Evolutionary conservation across 2,113 vertebrate genomes (phyloP).

Genomic region (Rhipidura dahli): DNA sequence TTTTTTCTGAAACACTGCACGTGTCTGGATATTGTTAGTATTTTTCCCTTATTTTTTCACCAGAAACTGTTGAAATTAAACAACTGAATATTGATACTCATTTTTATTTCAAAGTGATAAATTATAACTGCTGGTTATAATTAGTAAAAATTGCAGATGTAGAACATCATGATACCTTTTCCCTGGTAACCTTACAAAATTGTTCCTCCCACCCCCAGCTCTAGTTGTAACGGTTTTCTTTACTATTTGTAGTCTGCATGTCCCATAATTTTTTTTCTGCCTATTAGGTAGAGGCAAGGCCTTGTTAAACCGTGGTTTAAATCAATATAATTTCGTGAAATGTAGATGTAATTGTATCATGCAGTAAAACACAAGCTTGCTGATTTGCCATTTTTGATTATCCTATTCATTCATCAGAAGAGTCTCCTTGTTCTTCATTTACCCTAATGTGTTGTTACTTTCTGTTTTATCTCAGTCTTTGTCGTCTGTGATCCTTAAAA

Average conservation of each 20-base stretch:
- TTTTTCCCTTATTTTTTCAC: not conserved
- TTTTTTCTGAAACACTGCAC: not conserved
- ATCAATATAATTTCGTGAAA: not conserved
- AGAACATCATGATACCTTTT: not conserved
- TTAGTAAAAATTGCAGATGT: not conserved
- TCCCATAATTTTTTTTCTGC: not conserved
- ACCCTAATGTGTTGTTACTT: not conserved
- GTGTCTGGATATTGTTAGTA: not conserved
- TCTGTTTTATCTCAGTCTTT: not conserved
- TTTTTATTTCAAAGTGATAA: not conserved
- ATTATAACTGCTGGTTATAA: not conserved
- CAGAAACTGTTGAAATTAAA: not conserved
- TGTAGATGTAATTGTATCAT: not conserved
- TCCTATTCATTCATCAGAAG: not conserved
- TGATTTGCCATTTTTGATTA: not conserved
- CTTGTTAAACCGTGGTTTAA: not conserved
- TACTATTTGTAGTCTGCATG: not conserved
- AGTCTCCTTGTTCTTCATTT: not conserved
- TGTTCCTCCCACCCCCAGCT: not conserved
- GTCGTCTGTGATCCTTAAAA: not conserved
- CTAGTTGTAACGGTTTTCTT: not conserved
- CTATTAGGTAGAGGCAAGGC: not conserved
- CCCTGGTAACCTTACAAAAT: not conserved
- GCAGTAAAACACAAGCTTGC: not conserved
- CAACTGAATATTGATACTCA: not conserved